A percentile compares a stretch with the other conserved stretches of the same genome.
phyloP scores from a whole-genome alignment of 2,888 invertebrate species.

The Tenthredo livida region DNA sequence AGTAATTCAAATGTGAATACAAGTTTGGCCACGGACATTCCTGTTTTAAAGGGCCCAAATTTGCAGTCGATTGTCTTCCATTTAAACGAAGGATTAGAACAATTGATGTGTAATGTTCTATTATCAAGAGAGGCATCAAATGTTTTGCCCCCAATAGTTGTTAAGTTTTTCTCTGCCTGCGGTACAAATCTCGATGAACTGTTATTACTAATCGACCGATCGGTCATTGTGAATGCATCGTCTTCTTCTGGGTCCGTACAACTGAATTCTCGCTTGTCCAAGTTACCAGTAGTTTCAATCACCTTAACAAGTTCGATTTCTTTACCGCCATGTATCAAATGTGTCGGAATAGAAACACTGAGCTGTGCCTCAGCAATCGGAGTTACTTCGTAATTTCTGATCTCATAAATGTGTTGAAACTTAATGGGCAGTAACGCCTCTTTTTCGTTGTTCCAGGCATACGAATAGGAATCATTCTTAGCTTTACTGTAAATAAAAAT shows the following conservation, averaged over 20 bases:
- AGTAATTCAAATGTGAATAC: conserved; percentile 73
- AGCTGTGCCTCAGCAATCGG: conserved; percentile 74
- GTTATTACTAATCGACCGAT: background rate
- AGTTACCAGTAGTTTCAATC: background rate
- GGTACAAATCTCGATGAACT: conserved; percentile 56
- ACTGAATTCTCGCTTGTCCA: conserved; percentile 62
- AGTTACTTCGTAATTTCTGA: conserved; percentile 76
- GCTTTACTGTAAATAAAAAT: conserved; percentile 70
- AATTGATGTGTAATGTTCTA: conserved; percentile 74
- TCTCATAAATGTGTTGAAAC: conserved; percentile 70
- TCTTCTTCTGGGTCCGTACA: conserved; percentile 56
- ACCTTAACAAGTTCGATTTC: conserved; percentile 24
- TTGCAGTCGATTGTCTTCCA: conserved; percentile 74
- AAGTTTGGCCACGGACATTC: conserved; percentile 71
- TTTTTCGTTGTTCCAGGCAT: conserved; percentile 66
- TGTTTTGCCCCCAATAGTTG: conserved; percentile 47
- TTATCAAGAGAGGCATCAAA: conserved; percentile 57
- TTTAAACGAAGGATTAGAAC: conserved; percentile 68
- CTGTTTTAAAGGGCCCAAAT: conserved; percentile 72
- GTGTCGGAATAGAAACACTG: conserved; percentile 73
- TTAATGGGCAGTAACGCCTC: conserved; percentile 67
- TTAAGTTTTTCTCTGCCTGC: conserved; percentile 54
- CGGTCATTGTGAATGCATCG: background rate
- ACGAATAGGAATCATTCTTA: conserved; percentile 73
- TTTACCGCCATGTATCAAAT: conserved; percentile 56